Base-by-base conservation (phyloP, 2,797 vertebrate genomes). In the Gymnoscopelus braueri region DNA sequence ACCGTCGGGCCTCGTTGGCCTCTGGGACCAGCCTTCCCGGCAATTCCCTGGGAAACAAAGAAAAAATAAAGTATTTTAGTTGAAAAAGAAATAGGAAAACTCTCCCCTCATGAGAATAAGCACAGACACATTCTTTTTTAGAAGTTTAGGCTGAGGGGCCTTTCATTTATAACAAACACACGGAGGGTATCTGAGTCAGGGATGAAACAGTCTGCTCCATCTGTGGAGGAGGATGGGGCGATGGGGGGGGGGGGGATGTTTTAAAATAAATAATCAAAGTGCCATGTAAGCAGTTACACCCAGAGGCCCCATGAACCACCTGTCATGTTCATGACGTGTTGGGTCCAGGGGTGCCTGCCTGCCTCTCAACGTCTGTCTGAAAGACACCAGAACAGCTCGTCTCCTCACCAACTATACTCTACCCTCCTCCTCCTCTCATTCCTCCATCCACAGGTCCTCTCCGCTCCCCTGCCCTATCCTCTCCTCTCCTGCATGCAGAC, bases 1-100 rank as follows among this genome's bases (percentile, higher is more conserved):
- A 99, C 98, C 87, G 98, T 99, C 74, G 98, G 98, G 78, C 98
- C 98, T 71, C 98, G 95, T 75, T 99, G 98, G 83, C 98, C 98
- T 85, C 98, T 92, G 39, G 97, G 97, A 44, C 98, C 98, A 60
- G 97, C 86, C 92, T 99, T 99, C 59, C 98, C 98, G 67, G 96
- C 96, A 23, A 95, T 87, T 57, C 98, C 98, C 97, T 99, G 85
- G 10, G 60, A 83, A 90, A 83, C 86, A 83, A 84, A 71, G 87
- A 67, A 82, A 19, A 81, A 78, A 19, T 19, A 19, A 66, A 63
- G 57, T 67, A 74, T 44, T 44, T 44, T 44, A 44, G 26, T 67
- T 24, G 57, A 6, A 39, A 48, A 13, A 8, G 29, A 23, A 32
- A 12, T 3, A 54, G 53, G 29, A 50, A 60, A 39, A 23, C 10